These are phyloP conservation scores for Calyptommatus sinebrachiatus DNA, from an alignment of 2,113 vertebrate genomes.

Conservation along the genomic window DNA sequence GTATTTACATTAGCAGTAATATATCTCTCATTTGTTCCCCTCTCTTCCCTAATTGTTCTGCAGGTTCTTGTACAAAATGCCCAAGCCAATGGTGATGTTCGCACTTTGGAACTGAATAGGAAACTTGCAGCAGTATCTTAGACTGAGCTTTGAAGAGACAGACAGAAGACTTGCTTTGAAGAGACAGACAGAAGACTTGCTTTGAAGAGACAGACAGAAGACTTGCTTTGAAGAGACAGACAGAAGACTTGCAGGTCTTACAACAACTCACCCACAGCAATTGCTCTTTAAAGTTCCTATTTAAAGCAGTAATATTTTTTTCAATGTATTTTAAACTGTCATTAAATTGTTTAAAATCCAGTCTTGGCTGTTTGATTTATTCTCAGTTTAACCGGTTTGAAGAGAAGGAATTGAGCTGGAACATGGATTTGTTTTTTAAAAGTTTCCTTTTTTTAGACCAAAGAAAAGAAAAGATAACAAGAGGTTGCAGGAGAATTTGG, in stretches of 20 bases:
- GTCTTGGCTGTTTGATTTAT: not conserved
- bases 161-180: constrained; percentile 9
- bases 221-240: not conserved
- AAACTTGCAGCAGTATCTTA: constrained; percentile 72
- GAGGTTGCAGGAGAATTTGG: no score
- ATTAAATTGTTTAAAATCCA: not conserved
- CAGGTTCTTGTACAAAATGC: constrained; percentile 87
- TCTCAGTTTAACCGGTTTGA: not conserved
- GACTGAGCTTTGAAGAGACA: constrained; percentile 26
- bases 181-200: constrained; percentile 9
- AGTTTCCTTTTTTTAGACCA: no score
- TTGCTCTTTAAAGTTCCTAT: not conserved
- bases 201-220: constrained; percentile 26
- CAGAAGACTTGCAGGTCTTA: not conserved
- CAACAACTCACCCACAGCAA: not conserved
- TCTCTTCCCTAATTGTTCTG: constrained; percentile 28
- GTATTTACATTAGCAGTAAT: not conserved
- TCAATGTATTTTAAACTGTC: not conserved
- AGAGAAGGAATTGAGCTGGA: no score
- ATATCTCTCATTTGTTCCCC: not conserved
- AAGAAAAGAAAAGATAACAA: no score
- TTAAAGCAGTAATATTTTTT: not conserved
- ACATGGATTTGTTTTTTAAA: no score
- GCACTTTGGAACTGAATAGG: constrained; percentile 79
- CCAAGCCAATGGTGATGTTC: constrained; percentile 76